phyloP scores from a whole-genome alignment of 2,797 vertebrate genomes.

The Schizopygopsis pylzovi region DNA sequence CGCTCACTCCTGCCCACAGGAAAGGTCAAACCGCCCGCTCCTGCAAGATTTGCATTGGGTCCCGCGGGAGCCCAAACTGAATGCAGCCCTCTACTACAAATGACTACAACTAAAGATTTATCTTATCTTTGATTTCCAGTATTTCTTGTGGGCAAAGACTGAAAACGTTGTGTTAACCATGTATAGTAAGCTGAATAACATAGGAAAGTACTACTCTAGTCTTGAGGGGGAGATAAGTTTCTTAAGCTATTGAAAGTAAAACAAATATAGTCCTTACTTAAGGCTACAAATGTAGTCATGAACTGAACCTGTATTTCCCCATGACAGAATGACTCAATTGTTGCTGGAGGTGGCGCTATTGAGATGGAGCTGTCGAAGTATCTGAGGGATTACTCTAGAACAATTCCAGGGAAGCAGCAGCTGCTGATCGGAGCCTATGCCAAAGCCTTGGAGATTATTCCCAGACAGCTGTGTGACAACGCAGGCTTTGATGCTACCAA shows the following conservation, averaged over 20 bases:
- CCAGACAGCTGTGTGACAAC: conserved; percentile 96
- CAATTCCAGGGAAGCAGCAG: conserved; percentile 98
- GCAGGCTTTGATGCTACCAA: conserved; percentile 98
- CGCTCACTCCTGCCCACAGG: too few relatives aligned
- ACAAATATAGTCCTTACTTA: neutral
- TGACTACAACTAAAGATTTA: neutral
- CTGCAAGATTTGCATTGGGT: too few relatives aligned
- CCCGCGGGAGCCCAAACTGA: too few relatives aligned
- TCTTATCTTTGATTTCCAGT: neutral
- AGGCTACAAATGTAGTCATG: neutral
- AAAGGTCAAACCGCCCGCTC: too few relatives aligned
- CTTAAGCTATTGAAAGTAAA: neutral
- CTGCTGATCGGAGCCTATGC: conserved; percentile 95
- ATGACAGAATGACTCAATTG: conserved; percentile 91
- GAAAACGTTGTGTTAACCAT: neutral
- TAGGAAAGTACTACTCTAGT: neutral
- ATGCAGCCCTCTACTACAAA: neutral
- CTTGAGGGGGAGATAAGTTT: neutral
- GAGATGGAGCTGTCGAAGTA: conserved; percentile 98
- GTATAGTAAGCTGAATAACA: neutral
- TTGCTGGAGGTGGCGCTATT: conserved; percentile 94
- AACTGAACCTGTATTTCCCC: neutral
- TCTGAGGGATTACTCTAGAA: conserved; percentile 94
- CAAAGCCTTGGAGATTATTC: conserved; percentile 96
- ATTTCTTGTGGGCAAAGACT: neutral